phyloP scores from a whole-genome alignment of 2,888 invertebrate species.

The Eutolmus rufibarbis region DNA sequence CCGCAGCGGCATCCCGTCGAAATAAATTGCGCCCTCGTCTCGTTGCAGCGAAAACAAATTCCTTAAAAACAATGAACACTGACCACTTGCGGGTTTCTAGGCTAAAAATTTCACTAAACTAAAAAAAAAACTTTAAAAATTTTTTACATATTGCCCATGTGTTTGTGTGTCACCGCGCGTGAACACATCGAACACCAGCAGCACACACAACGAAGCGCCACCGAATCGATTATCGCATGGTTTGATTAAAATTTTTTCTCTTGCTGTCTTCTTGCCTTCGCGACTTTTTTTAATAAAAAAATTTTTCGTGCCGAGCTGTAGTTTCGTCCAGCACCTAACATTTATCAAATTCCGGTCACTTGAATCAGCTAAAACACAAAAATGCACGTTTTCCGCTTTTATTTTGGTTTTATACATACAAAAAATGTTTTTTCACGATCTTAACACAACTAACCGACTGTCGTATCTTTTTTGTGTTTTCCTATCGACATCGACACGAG shows the following conservation, averaged over 20 bases:
- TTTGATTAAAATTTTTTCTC: conserved; percentile 48
- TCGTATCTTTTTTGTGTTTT: conserved; percentile 34
- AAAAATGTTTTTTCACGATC: conserved; percentile 43
- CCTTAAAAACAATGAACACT: not conserved
- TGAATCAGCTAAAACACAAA: conserved; percentile 42
- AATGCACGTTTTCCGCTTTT: conserved; percentile 47
- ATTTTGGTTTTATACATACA: conserved; percentile 50
- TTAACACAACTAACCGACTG: conserved; percentile 43
- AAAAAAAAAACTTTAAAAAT: conserved; percentile 43
- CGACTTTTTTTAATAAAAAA: conserved; percentile 23
- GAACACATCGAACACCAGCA: conserved; percentile 42
- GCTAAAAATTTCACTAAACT: conserved; percentile 3
- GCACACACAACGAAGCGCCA: conserved; percentile 39
- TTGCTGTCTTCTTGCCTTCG: conserved; percentile 20
- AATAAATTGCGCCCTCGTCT: not conserved
- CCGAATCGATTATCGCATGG: conserved; percentile 52
- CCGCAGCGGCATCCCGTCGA: not conserved
- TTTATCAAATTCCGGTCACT: conserved; percentile 11
- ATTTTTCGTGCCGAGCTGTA: not conserved
- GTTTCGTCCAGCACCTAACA: not conserved
- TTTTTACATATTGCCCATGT: conserved; percentile 50
- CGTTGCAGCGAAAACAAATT: not conserved
- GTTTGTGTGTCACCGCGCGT: conserved; percentile 52
- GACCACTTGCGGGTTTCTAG: not conserved
- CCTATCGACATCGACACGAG: conserved; percentile 14